Evolutionary conservation across 2,113 vertebrate genomes (phyloP).

Genomic region (Andinoacara biseriatus): DNA sequence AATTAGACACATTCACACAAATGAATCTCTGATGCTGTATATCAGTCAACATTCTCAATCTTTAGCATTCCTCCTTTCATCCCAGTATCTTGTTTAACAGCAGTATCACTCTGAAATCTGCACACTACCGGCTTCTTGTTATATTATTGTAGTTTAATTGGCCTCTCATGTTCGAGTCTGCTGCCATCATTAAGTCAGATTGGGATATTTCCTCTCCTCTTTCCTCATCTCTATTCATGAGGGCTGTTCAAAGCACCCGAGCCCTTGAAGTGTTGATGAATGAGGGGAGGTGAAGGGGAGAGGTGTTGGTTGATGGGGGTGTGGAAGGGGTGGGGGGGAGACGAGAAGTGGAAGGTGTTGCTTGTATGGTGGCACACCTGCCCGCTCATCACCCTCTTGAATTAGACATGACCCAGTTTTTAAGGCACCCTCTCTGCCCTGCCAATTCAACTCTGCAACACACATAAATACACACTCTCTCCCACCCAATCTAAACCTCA

Average conservation of each 20-base stretch:
- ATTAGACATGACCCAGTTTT: slow-evolving; percentile 64
- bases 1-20: background rate
- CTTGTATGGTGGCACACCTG: slow-evolving; percentile 59
- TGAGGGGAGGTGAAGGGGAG: slow-evolving; percentile 25
- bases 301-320: slow-evolving; percentile 45
- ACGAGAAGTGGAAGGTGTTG: slow-evolving; percentile 42
- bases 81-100: background rate
- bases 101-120: background rate
- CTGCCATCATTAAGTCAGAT: slow-evolving; percentile 43
- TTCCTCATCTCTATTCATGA: slow-evolving; percentile 70
- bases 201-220: slow-evolving; percentile 42
- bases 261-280: slow-evolving; percentile 72
- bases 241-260: slow-evolving; percentile 44
- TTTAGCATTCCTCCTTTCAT: background rate
- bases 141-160: slow-evolving; percentile 41
- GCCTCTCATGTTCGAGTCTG: slow-evolving; percentile 37
- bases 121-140: slow-evolving; percentile 2
- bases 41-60: background rate
- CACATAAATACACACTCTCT: background rate
- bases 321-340: background rate
- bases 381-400: slow-evolving; percentile 48
- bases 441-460: slow-evolving; percentile 10
- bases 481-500: slow-evolving; percentile 32
- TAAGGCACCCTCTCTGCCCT: slow-evolving; percentile 7
- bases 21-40: background rate